Evolutionary conservation across 2,113 vertebrate species (phyloP), one percentile per base, ranked within the genome.

Genomic region (Steatornis caripensis): DNA sequence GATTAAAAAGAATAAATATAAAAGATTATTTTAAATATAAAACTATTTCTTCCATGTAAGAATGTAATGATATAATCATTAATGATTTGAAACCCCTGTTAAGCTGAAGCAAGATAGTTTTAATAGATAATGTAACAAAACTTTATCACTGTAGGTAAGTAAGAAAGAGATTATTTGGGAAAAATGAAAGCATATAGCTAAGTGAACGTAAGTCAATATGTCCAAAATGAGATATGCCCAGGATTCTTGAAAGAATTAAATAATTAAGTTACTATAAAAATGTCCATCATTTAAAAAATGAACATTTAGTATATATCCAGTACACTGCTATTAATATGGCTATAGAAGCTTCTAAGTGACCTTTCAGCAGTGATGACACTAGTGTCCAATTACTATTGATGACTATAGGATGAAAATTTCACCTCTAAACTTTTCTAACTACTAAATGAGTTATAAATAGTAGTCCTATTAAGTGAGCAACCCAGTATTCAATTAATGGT

Each of bases 401-500:
- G 89, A 84, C 43, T 78, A 34, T 2, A 74, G 80, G 64, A 84
- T 46, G 12, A 94, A 92, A 90, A 91, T 95, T 95, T 96, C 72
- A 95, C 91, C 93, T 94, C 80, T 89, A 91, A 89, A 89, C 54
- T 96, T 93, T 86, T 94, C 45, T 69, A 74, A 81, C 68, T 86
- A 70, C 32, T 70, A 92, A 86, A 80, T 58, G 76, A 68, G 76
- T 64, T 91, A 95, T 95, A 96, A 97, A 95, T 96, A 96, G 86
- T 45, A 87, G 30, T 43, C 60, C 19, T 78, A 95, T 95, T 96
- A 96, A 96, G 23, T 65, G 72, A 93, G 32, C 18, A 89, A 89
- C 48, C 24, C 69, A 75, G 26, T 92, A 90, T 90, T 89, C 83
- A 95, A 95, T 96, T 96, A 95, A 94, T 45, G 30, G 80, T 91